Evolutionary conservation across 2,888 invertebrate genomes (phyloP), one percentile per base, ranked within the genome.

Genomic region (Ochlodes sylvanus): DNA sequence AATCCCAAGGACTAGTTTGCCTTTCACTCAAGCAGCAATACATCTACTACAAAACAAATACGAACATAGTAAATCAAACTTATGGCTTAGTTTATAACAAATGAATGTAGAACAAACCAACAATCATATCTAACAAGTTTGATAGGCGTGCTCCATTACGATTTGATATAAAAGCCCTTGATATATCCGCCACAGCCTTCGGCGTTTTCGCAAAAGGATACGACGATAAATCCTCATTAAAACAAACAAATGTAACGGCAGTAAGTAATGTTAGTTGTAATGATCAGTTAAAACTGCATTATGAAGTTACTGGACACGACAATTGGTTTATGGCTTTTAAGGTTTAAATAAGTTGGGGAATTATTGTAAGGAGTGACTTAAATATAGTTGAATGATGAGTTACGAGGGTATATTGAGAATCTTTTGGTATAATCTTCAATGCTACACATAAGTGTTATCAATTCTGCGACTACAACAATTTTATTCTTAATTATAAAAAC

Each of bases 301-400:
- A 60, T 60, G 52, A 65, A 47, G 21, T 32, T 54, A 60, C 69
- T 71, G 66, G 67, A 68, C 71, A 70, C 72, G 54, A 62, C 52
- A 47, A 61, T 72, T 74, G 58, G 72, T 75, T 76, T 76, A 75
- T 73, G 66, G 69, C 71, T 70, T 19, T 50, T 7, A 19, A 56
- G 17, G 14, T 56, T 12, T 34, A 62, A 54, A 14, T 54, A 54
- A 27, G 27, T 54, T 14, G 38, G 12, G 2, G 38, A 9, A 38
- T 38, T 38, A 38, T 38, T 38, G 27, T 27, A 27, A 12, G 38
- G 1, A 12, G 12, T 38, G 12, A 38, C 38, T 38, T 38, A 38
- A 27, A 12, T 38, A 38, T 38, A 38, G 7, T 9, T 7, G 7
- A 7, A 38, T 12, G 38, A 38, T 0, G 10, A 9, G 38, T 0